phyloP scores from a whole-genome alignment of 1,140 invertebrate genomes.

The Bombus soroeensis region DNA sequence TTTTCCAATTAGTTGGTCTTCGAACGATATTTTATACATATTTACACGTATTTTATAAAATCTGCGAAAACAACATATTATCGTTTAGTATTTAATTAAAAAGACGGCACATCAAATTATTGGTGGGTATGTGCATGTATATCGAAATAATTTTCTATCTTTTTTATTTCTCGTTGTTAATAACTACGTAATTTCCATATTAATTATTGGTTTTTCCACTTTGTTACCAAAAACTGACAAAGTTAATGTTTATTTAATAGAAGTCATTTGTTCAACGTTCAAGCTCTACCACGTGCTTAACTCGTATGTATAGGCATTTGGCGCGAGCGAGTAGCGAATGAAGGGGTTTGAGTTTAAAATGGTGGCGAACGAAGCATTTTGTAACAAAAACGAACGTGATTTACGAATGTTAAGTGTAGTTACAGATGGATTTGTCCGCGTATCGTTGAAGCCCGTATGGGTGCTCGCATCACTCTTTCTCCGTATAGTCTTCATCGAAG shows the following conservation, averaged over 20 bases:
- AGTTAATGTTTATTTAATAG: background rate
- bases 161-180: background rate
- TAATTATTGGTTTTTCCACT: too few species aligned
- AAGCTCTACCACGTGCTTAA: background rate
- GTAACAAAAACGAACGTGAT: background rate
- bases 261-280: background rate
- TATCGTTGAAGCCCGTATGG: background rate
- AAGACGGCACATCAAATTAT: too few species aligned
- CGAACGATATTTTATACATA: too few species aligned
- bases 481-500: background rate
- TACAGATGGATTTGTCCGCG: background rate
- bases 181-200: background rate
- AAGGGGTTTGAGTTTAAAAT: background rate
- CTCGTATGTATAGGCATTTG: background rate
- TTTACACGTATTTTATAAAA: too few species aligned
- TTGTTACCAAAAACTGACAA: background rate
- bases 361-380: background rate
- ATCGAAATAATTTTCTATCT: too few species aligned
- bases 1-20: slow-evolving; percentile 79
- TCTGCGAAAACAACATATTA: background rate
- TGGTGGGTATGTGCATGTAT: too few species aligned
- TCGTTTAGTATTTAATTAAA: background rate
- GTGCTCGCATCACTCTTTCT: too few species aligned
- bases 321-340: background rate
- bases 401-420: background rate